Percentiles rank a stretch among this genome's conserved stretches.
Conservation (phyloP, 2,797 vertebrate genomes). For the Catamblyrhynchus diadema region DNA sequence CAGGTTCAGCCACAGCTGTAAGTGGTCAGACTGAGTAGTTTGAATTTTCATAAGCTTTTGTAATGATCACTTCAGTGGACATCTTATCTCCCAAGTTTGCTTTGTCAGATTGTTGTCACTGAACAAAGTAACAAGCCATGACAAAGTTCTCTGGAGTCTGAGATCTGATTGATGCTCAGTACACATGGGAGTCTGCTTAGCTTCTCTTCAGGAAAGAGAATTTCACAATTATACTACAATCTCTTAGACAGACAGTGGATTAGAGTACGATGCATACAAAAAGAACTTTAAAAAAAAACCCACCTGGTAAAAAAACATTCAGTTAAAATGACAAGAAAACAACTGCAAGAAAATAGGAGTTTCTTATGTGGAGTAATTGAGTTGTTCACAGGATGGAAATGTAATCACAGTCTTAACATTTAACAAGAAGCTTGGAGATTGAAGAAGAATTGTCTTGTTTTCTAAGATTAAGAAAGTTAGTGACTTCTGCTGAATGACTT, state of each 20-base stretch:
- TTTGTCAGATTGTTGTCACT: not conserved
- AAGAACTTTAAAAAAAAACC: not conserved
- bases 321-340: not conserved
- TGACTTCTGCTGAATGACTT: not conserved
- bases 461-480: not conserved
- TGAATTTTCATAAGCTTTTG: not conserved
- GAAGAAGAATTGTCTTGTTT: not conserved
- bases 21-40: not conserved
- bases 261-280: not conserved
- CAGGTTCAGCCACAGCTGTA: not conserved
- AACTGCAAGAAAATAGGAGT: not conserved
- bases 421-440: not conserved
- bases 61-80: not conserved
- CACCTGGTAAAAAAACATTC: not conserved
- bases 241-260: not conserved
- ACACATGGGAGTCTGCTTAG: not conserved
- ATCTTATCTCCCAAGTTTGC: not conserved
- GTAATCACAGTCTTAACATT: not conserved
- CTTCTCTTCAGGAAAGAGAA: not conserved
- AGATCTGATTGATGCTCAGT: not conserved
- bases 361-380: not conserved
- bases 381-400: not conserved
- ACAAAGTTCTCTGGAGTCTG: not conserved
- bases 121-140: not conserved
- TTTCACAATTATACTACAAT: not conserved